Percentiles rank a stretch among this genome's conserved stretches.
These are phyloP conservation scores for Galeruca laticollis DNA, from an alignment of 2,888 invertebrate species.

Conservation along the genomic window DNA sequence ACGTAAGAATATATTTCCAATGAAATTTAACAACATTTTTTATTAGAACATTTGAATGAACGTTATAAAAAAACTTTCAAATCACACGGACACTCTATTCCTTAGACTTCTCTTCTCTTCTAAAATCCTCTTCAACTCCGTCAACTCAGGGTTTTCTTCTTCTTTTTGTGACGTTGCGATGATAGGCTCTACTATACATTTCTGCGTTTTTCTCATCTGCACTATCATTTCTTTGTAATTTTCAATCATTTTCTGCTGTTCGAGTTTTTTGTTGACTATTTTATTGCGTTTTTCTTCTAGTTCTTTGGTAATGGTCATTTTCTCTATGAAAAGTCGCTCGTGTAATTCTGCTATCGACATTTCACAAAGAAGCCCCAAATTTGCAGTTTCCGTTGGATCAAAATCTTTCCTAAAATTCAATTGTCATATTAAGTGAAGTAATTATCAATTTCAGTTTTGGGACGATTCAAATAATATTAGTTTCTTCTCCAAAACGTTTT, in stretches of 20 bases:
- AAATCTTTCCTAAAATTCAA: slow-evolving; percentile 65
- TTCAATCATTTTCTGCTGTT: slow-evolving; percentile 68
- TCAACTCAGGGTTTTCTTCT: slow-evolving; percentile 66
- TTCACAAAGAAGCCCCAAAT: slow-evolving; percentile 73
- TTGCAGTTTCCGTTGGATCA: slow-evolving; percentile 72
- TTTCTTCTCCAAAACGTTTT: too few relatives aligned
- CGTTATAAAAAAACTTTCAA: background rate
- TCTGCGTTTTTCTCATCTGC: slow-evolving; percentile 63
- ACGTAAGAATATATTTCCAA: background rate
- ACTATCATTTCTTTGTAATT: slow-evolving; percentile 67
- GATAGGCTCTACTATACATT: slow-evolving; percentile 48
- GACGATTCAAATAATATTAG: too few relatives aligned
- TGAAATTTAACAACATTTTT: slow-evolving; percentile 6
- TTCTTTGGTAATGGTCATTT: slow-evolving; percentile 69
- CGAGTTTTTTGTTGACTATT: slow-evolving; percentile 67
- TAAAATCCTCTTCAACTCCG: slow-evolving; percentile 67
- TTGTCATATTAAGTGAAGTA: background rate
- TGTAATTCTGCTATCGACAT: slow-evolving; percentile 76
- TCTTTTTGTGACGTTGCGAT: slow-evolving; percentile 46
- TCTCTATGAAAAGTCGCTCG: slow-evolving; percentile 69
- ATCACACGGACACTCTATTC: slow-evolving; percentile 20
- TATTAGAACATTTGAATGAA: background rate
- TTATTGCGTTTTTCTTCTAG: slow-evolving; percentile 67
- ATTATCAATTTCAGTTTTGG: background rate
- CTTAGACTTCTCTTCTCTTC: slow-evolving; percentile 67